Evolutionary conservation across 2,888 invertebrate genomes (phyloP).

Genomic region (Lydus trimaculatus): DNA sequence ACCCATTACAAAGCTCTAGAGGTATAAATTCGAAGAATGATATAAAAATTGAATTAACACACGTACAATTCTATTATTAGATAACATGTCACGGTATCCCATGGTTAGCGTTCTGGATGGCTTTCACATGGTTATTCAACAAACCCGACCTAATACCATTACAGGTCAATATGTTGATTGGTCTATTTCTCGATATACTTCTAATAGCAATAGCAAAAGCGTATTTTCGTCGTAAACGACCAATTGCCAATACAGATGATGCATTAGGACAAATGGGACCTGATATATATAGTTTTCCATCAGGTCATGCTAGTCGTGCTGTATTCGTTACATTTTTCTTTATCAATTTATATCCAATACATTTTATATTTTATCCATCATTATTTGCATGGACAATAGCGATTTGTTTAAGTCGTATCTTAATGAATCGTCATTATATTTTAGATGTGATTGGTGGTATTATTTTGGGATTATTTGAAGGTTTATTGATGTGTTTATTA

Average conservation of each 20-base stretch:
- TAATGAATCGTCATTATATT: slow-evolving; percentile 86
- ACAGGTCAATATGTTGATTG: slow-evolving; percentile 86
- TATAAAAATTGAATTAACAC: no score
- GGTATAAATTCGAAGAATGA: slow-evolving; percentile 56
- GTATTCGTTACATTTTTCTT: slow-evolving; percentile 79
- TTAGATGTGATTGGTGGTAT: slow-evolving; percentile 83
- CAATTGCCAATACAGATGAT: slow-evolving; percentile 69
- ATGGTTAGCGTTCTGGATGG: slow-evolving; percentile 82
- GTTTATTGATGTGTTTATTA: slow-evolving; percentile 68
- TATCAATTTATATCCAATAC: slow-evolving; percentile 68
- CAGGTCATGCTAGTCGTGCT: slow-evolving; percentile 91
- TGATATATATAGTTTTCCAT: slow-evolving; percentile 93
- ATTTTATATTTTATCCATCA: slow-evolving; percentile 67
- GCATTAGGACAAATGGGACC: slow-evolving; percentile 75
- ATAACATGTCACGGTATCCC: slow-evolving; percentile 88
- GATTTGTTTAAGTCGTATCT: slow-evolving; percentile 80
- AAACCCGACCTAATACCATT: slow-evolving; percentile 75
- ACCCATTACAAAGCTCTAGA: slow-evolving; percentile 66
- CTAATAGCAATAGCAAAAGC: slow-evolving; percentile 82
- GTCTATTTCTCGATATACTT: slow-evolving; percentile 81
- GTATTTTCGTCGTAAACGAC: slow-evolving; percentile 77
- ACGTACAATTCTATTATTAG: slow-evolving; percentile 61
- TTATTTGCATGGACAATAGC: slow-evolving; percentile 77
- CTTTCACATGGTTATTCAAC: slow-evolving; percentile 79
- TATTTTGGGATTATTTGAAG: slow-evolving; percentile 75